phyloP scores from a whole-genome alignment of 2,888 invertebrate genomes.

The Biston stratarius region DNA sequence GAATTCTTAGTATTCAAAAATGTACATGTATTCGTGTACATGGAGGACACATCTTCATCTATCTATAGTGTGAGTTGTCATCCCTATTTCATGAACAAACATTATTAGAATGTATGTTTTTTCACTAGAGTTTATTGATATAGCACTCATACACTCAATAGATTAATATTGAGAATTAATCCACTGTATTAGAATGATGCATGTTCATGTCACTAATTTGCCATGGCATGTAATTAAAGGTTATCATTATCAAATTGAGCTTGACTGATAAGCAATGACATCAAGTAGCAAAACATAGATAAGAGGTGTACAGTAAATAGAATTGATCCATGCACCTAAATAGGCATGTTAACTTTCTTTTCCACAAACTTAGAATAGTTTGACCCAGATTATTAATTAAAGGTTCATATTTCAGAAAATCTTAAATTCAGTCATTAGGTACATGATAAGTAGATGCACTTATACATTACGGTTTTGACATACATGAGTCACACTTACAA shows the following conservation, averaged over 20 bases:
- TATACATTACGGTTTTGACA: background rate
- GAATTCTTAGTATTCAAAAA: too few species aligned
- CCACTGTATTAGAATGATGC: constrained; percentile 79
- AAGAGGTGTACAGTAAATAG: constrained; percentile 27
- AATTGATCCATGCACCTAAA: constrained; percentile 4
- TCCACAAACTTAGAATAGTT: too few species aligned
- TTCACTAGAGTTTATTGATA: constrained; percentile 75
- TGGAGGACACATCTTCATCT: too few species aligned
- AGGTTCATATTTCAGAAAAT: background rate
- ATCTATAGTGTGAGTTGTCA: constrained; percentile 63
- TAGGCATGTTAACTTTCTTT: background rate
- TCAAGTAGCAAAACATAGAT: constrained; percentile 41
- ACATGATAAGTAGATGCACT: background rate
- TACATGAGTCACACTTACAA: constrained; percentile 39
- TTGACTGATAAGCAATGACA: constrained; percentile 44
- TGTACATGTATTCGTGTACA: too few species aligned
- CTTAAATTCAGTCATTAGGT: background rate
- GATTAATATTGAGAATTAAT: constrained; percentile 64
- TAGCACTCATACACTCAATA: constrained; percentile 77
- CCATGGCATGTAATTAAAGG: background rate
- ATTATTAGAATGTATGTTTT: constrained; percentile 76
- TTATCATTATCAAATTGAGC: constrained; percentile 45
- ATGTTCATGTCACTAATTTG: background rate
- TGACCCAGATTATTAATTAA: background rate
- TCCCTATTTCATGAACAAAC: constrained; percentile 80